phyloP scores from a whole-genome alignment of 1,140 invertebrate species.

The Rhagoletis pomonella region DNA sequence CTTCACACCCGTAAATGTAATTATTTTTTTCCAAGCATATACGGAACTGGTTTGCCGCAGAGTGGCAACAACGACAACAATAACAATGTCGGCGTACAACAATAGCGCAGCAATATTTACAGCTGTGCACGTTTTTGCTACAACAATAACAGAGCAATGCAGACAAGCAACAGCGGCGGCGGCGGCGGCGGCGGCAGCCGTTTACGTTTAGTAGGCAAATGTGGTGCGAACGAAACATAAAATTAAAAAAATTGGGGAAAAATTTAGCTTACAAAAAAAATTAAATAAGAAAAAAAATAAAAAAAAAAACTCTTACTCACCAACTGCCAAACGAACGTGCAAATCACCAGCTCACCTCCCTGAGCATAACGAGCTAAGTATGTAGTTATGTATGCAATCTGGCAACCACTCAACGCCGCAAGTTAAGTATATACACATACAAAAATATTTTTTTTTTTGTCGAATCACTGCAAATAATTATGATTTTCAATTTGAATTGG shows the following conservation, averaged over 20 bases:
- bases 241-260: not conserved
- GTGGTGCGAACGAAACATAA: not conserved
- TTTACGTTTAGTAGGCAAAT: not conserved
- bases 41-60: conserved; percentile 9
- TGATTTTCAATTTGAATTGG: conserved; percentile 47
- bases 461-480: conserved; percentile 53
- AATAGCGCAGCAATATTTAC: conserved; percentile 12
- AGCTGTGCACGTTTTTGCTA: conserved; percentile 39
- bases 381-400: too few relatives aligned
- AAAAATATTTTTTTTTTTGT: not conserved
- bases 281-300: not conserved
- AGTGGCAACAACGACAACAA: not conserved
- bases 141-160: not conserved
- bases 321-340: not conserved
- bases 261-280: too few relatives aligned
- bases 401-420: not conserved
- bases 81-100: not conserved
- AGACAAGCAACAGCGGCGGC: not conserved
- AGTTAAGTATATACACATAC: not conserved
- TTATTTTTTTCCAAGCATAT: conserved; percentile 12
- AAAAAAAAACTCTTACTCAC: not conserved
- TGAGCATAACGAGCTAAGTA: not conserved
- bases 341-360: not conserved
- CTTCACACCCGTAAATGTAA: conserved; percentile 49
- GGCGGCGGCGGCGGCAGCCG: not conserved